A percentile compares a stretch with the other conserved stretches of the same genome.
Conservation (phyloP, 2,797 vertebrate genomes). For the Tachyglossus aculeatus region DNA sequence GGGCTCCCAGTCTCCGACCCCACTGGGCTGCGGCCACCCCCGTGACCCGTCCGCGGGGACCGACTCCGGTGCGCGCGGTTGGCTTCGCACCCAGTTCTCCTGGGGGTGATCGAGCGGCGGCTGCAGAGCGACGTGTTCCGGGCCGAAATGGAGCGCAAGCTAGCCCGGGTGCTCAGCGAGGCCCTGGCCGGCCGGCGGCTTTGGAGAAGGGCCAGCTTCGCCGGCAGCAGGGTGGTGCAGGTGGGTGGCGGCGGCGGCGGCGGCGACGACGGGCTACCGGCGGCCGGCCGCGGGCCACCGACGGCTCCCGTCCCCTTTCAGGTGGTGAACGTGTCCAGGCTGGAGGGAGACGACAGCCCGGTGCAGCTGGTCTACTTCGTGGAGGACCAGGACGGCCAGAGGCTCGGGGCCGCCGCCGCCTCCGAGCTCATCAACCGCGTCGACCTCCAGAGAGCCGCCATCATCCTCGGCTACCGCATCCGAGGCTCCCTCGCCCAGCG, state of each 20-base stretch:
- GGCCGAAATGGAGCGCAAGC: slow-evolving; percentile 89
- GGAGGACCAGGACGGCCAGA: slow-evolving; percentile 86
- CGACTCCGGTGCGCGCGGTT: slow-evolving; percentile 25
- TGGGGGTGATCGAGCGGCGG: slow-evolving; percentile 88
- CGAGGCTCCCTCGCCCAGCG: slow-evolving; percentile 89
- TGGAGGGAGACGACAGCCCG: slow-evolving; percentile 82
- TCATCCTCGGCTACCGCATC: slow-evolving; percentile 91
- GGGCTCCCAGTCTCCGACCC: too few species aligned
- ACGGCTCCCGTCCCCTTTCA: slow-evolving; percentile 57
- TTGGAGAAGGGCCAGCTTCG: slow-evolving; percentile 87
- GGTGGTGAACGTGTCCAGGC: slow-evolving; percentile 87
- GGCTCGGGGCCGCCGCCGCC: slow-evolving; percentile 82
- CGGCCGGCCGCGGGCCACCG: background rate
- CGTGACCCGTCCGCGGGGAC: too few species aligned
- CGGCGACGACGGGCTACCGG: too few species aligned
- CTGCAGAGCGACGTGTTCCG: slow-evolving; percentile 87
- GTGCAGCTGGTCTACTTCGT: slow-evolving; percentile 94
- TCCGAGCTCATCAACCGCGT: slow-evolving; percentile 89
- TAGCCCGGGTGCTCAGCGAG: slow-evolving; percentile 90
- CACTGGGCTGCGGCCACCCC: too few species aligned
- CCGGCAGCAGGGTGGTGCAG: slow-evolving; percentile 87
- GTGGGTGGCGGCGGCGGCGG: slow-evolving; percentile 57
- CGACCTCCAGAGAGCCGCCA: slow-evolving; percentile 92
- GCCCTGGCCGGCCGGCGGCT: slow-evolving; percentile 80
- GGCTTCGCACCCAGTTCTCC: slow-evolving; percentile 77